Evolutionary conservation across 1,140 invertebrate genomes (phyloP).

Genomic region (Aphaenogaster floridana): DNA sequence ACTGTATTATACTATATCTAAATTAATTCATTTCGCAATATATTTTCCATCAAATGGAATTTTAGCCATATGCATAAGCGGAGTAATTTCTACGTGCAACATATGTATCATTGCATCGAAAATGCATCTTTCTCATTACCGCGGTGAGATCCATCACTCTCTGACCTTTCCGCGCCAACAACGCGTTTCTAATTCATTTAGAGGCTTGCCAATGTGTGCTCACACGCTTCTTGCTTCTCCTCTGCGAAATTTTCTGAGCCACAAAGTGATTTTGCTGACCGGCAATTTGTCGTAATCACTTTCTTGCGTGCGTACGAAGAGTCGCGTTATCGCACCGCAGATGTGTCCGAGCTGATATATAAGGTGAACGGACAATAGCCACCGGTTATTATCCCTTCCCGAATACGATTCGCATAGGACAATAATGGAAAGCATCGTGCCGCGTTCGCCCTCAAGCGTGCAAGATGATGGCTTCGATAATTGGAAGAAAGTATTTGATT

Average conservation of each 20-base stretch:
- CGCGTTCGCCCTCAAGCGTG: conserved; percentile 52
- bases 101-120: conserved; percentile 9
- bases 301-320: conserved; percentile 34
- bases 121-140: conserved; percentile 39
- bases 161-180: conserved; percentile 39
- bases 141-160: conserved; percentile 33
- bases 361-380: conserved; percentile 50
- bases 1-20: too few relatives aligned
- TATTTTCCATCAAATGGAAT: not conserved
- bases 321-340: conserved; percentile 26
- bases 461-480: conserved; percentile 59
- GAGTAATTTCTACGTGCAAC: conserved; percentile 11
- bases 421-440: conserved; percentile 69
- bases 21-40: not conserved
- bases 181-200: conserved; percentile 60
- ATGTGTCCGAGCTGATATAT: conserved; percentile 26
- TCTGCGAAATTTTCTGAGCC: conserved; percentile 36
- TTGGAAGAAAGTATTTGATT: conserved; percentile 59
- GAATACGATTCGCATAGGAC: conserved; percentile 55
- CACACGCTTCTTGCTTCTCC: conserved; percentile 39
- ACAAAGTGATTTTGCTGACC: conserved; percentile 52
- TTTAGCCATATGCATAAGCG: not conserved
- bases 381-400: conserved; percentile 62
- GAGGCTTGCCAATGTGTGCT: conserved; percentile 25
- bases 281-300: conserved; percentile 60